phyloP scores from a whole-genome alignment of 1,140 invertebrate genomes.

The Bombus pyrosoma region DNA sequence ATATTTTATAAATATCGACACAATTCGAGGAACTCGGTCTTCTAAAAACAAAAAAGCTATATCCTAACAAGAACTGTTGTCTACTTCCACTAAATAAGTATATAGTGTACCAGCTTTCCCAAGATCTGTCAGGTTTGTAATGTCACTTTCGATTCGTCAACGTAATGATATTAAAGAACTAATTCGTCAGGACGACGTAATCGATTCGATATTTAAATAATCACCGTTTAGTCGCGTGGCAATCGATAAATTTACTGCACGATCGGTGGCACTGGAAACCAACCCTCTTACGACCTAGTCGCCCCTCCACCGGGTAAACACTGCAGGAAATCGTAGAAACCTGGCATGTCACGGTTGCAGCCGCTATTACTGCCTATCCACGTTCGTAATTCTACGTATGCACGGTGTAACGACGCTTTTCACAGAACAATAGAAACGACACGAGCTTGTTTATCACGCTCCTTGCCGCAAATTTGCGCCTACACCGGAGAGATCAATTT shows the following conservation, averaged over 20 bases:
- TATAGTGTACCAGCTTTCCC: neutral
- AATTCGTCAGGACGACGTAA: neutral
- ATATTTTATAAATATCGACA: neutral
- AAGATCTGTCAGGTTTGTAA: neutral
- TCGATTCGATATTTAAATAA: slow-evolving; percentile 22
- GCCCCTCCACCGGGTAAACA: slow-evolving; percentile 53
- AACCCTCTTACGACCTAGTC: slow-evolving; percentile 30
- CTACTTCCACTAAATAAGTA: neutral
- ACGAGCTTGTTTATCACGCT: slow-evolving; percentile 65
- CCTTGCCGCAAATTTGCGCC: slow-evolving; percentile 55
- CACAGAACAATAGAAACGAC: slow-evolving; percentile 65
- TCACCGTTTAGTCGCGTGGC: neutral
- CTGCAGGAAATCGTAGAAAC: slow-evolving; percentile 64
- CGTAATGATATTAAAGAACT: neutral
- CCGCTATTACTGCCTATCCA: slow-evolving; percentile 62
- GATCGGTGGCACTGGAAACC: slow-evolving; percentile 19
- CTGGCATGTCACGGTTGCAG: slow-evolving; percentile 60
- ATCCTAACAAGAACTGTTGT: neutral
- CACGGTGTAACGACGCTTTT: slow-evolving; percentile 52
- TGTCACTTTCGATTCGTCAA: neutral
- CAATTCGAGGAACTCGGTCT: neutral
- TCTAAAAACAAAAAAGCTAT: neutral
- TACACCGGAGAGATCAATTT: slow-evolving; percentile 62
- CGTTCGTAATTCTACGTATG: slow-evolving; percentile 56
- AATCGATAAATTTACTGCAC: slow-evolving; percentile 40